These are phyloP conservation scores for Lordiphosa clarofinis DNA, from an alignment of 1,140 invertebrate genomes.

Conservation along the genomic window DNA sequence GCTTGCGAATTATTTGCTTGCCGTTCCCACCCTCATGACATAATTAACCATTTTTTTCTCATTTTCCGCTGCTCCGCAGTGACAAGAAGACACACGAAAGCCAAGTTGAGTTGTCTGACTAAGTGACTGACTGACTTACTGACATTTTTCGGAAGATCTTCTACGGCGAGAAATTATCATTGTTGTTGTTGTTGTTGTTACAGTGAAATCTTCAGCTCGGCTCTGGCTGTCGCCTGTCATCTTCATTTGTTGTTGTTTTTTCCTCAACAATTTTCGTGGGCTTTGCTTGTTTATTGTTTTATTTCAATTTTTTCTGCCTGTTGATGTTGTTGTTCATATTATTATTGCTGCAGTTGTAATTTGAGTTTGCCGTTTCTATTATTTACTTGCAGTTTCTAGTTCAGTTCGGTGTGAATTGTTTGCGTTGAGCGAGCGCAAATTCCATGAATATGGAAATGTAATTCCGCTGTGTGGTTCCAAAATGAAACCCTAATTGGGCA, in stretches of 20 bases:
- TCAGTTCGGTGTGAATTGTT: constrained; percentile 50
- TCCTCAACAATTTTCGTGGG: constrained; percentile 37
- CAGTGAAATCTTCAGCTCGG: constrained; percentile 57
- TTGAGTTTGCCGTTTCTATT: constrained; percentile 63
- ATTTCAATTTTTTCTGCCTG: constrained; percentile 49
- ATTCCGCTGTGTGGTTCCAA: constrained; percentile 7
- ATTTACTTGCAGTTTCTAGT: constrained; percentile 73
- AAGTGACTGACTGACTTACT: constrained; percentile 29
- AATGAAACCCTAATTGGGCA: background rate
- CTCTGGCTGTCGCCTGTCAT: constrained; percentile 21
- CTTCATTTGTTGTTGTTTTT: constrained; percentile 13
- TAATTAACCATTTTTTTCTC: constrained; percentile 68
- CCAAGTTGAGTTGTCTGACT: constrained; percentile 11
- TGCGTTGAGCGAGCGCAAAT: constrained; percentile 14
- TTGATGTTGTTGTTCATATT: constrained; percentile 14
- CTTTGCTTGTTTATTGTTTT: constrained; percentile 67
- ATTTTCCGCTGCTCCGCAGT: constrained; percentile 44
- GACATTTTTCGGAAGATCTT: constrained; percentile 67
- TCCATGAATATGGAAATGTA: constrained; percentile 12
- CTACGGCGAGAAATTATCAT: constrained; percentile 63
- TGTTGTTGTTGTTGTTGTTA: constrained; percentile 33
- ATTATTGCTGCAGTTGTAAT: constrained; percentile 24
- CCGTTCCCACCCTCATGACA: constrained; percentile 78
- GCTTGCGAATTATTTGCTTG: constrained; percentile 53
- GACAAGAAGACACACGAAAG: constrained; percentile 37